Evolutionary conservation across 2,888 invertebrate species (phyloP), one percentile per base, ranked within the genome.

Genomic region (Minunthozetes semirufus): DNA sequence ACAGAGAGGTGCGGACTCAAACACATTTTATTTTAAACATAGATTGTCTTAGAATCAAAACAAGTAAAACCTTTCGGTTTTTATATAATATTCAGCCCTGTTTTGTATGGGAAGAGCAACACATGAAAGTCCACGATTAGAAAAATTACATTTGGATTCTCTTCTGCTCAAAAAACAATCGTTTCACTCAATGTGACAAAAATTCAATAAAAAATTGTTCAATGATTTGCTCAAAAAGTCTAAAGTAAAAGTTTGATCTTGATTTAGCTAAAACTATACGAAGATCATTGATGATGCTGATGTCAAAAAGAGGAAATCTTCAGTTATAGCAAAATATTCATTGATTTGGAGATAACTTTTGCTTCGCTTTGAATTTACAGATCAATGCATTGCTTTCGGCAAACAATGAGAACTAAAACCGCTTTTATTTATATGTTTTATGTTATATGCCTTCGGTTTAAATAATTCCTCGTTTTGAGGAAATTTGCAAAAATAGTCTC

Each of bases 351-450:
- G 33, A 17, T 27, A 33, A 33, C 15, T 19, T 63, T n/a, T n/a
- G 27, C 22, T 33, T 63, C 11, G 29, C 63, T 17, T 33, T 4
- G 17, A 61, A 33, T 63, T 63, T 25, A 63, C 33, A 63, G 27
- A 33, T 63, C n/a, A 63, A 33, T 63, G 19, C 33, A 63, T 63
- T 38, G 63, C 63, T 63, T 38, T 38, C 3, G 61, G 61, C 27
- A 2, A 61, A 27, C 33, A 33, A 63, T 63, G 38, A 63, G 63
- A 63, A 17, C 33, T 63, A 33, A 63, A 53, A 63, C 29, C 63
- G 33, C 63, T 63, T 63, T 63, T 63, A 63, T 63, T 33, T 63
- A 63, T 63, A 63, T 29, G 13, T 22, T 11, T 56, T 56, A 63
- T 25, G 3, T 4, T 33, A 38, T 27, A 33, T 17, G 5, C 8